Evolutionary conservation across 2,888 invertebrate genomes (phyloP).

Genomic region (Acanthosepion lycidas): DNA sequence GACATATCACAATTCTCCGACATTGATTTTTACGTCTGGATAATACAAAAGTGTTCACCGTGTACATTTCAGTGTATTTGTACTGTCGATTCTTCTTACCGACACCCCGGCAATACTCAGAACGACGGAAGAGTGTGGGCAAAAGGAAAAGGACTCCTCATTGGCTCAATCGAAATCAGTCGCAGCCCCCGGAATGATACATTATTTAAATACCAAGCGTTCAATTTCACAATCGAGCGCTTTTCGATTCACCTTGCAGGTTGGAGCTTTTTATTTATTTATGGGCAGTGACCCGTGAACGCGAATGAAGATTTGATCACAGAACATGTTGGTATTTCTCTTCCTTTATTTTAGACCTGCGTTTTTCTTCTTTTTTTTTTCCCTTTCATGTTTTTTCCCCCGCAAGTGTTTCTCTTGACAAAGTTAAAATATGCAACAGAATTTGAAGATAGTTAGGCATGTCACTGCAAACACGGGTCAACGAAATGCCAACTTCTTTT

Average conservation of each 20-base stretch:
- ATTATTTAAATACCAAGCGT: constrained; percentile 8
- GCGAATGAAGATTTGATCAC: background rate
- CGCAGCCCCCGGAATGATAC: background rate
- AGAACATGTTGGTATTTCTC: background rate
- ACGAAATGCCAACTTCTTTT: no score
- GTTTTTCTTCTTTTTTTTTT: background rate
- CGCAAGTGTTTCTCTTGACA: background rate
- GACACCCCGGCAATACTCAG: background rate
- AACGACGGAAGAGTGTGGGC: background rate
- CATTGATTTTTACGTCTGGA: background rate
- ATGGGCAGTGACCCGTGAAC: background rate
- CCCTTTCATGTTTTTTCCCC: background rate
- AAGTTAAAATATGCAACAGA: background rate
- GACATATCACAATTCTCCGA: background rate
- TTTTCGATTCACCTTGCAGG: background rate
- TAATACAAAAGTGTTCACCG: background rate
- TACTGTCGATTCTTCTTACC: background rate
- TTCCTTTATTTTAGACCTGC: background rate
- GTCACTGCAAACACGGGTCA: background rate
- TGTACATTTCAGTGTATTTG: background rate
- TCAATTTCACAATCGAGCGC: background rate
- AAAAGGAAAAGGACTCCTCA: background rate
- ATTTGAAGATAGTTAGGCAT: background rate
- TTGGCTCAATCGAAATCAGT: background rate
- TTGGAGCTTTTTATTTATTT: background rate